Base-by-base conservation (phyloP, 2,797 vertebrate genomes). In the Decapterus maruadsi region DNA sequence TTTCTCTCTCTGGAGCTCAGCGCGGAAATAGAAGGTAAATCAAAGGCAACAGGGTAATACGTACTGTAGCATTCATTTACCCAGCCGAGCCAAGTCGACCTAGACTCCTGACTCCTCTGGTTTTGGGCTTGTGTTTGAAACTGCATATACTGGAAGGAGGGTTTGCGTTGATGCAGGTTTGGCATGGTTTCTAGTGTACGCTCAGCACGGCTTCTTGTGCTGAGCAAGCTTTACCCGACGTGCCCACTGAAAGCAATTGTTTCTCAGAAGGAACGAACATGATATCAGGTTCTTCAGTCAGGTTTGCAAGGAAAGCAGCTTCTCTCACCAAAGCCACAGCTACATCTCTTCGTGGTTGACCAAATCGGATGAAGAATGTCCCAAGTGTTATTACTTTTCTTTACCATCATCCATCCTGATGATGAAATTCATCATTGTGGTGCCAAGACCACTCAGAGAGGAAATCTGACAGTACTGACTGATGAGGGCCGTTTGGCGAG, bases 81-180 rank as follows among this genome's bases (percentile, higher is more conserved):
- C 4, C 46, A 36, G 60, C 79, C 77, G 67, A 53, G 63, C 82
- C 81, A 69, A 82, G 76, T 43, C 53, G 54, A 38, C 46, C 68
- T 57, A 76, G 80, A 77, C 76, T 78, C 69, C 75, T 70, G 76
- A 76, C 74, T 82, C 75, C 69, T 77, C 78, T 82, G 86, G 81
- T 26, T 88, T 88, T 88, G 75, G 75, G 56, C 59, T 77, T 45
- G 55, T 22, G 68, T 80, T 42, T 36, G 38, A 80, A 56, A 63
- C 72, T 40, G 53, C 73, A 79, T 64, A 38, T 53, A 19, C n/a
- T 77, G 59, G 68, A 71, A 72, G 57, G 68, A 59, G 71, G 20
- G 16, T 26, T 63, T 69, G 31, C 70, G 64, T 68, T 55, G 43
- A 66, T 57, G 46, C 62, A 76, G 68, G 70, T 83, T 78, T 89